phyloP scores from a whole-genome alignment of 2,888 invertebrate genomes.

The Spodoptera exigua region DNA sequence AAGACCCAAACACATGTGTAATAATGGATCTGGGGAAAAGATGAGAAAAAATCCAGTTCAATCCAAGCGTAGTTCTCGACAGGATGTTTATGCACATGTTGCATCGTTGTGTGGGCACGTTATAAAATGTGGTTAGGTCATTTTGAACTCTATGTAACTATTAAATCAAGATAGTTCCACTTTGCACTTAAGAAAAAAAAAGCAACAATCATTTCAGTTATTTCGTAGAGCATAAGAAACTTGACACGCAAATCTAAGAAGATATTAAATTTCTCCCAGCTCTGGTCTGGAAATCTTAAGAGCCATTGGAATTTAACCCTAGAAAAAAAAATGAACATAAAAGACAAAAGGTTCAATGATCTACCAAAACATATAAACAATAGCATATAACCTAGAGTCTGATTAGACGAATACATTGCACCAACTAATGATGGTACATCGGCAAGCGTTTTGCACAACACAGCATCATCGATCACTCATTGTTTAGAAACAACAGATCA shows the following conservation, averaged over 20 bases:
- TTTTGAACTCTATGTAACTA: too few relatives aligned
- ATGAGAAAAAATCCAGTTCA: background rate
- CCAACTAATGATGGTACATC: conserved; percentile 45
- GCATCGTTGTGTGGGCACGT: background rate
- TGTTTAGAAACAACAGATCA: conserved; percentile 68
- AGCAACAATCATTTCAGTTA: too few relatives aligned
- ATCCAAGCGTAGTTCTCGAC: conserved; percentile 12
- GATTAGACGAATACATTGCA: conserved; percentile 30
- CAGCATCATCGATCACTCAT: conserved; percentile 57
- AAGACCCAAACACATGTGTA: conserved; percentile 19
- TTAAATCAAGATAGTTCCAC: too few relatives aligned
- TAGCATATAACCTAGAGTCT: background rate
- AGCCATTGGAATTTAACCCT: too few relatives aligned
- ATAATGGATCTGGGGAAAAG: conserved; percentile 4
- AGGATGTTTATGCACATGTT: conserved; percentile 10
- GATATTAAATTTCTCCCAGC: too few relatives aligned
- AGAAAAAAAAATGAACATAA: too few relatives aligned
- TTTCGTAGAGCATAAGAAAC: too few relatives aligned
- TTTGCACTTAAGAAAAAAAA: too few relatives aligned
- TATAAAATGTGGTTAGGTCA: conserved; percentile 1
- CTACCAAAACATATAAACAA: too few relatives aligned
- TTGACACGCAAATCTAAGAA: too few relatives aligned
- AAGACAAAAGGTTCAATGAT: too few relatives aligned
- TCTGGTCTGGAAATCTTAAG: too few relatives aligned
- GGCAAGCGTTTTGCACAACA: conserved; percentile 61